Base-by-base conservation (phyloP, 1,140 invertebrate species). In the Arctopsyche grandis region DNA sequence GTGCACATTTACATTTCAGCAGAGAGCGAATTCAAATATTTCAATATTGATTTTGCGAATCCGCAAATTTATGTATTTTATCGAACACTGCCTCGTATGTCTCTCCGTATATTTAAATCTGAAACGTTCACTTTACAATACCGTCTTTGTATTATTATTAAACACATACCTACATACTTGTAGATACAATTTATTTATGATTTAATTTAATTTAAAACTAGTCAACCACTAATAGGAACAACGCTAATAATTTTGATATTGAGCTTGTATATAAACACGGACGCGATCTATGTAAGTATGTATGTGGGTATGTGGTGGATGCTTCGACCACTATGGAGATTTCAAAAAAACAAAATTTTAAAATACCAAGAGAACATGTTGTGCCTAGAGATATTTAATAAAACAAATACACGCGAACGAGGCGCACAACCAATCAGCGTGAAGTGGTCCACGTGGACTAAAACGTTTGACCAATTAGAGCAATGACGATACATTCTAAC, bases 1-100 rank as follows among this genome's bases (percentile, higher is more conserved):
- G 43, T 29, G 46, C 56, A 75, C 79, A 78, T 69, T 78, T 78
- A 48, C 66, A 75, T 44, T 71, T 66, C 69, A 71, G 69, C 38
- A 71, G 46, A 71, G 38, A 71, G 46, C 14, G 46, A 71, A 71
- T 38, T 44, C 69, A 71, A 44, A 71, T 46, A 71, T 71, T 71
- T 52, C 69, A 71, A 46, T 71, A 52, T 46, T 46, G 69, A 71
- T 71, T 71, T 71, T 71, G 26, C 16, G 24, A 58, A 75, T 38
- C 46, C 71, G 26, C 24, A 56, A 58, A 56, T 58, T 44, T 75
- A 56, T 56, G 63, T 66, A 66, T 66, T 66, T 66, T 26, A 66
- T 29, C 21, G 63, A 66, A 24, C 24, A 66, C 63, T 21, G 63
- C 9, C 63, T 66, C 26, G 14, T 29, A 38, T 7, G 29, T 38